These are phyloP conservation scores for Novumbra hubbsi DNA, from an alignment of 2,797 vertebrate genomes.

Conservation along the genomic window DNA sequence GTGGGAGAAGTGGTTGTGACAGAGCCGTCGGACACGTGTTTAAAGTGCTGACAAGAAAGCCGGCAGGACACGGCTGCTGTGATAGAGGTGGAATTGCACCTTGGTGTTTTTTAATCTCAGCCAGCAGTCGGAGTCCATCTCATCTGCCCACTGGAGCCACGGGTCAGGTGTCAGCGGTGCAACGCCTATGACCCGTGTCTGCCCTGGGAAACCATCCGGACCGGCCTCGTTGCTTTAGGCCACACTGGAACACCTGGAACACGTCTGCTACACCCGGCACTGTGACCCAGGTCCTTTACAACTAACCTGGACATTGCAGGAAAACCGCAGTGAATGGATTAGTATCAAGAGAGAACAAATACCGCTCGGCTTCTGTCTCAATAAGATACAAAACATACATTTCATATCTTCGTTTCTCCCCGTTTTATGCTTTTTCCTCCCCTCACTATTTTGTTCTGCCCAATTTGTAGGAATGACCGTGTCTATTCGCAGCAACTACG, in stretches of 20 bases:
- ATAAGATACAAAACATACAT: not conserved
- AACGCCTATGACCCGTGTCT: not conserved
- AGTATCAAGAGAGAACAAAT: not conserved
- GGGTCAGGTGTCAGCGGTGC: not conserved
- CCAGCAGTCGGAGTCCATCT: slow-evolving; percentile 36
- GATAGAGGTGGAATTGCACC: slow-evolving; percentile 32
- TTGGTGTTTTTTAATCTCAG: slow-evolving; percentile 48
- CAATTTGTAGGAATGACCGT: too few species aligned
- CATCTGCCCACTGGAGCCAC: slow-evolving; percentile 48
- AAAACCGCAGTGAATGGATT: too few species aligned
- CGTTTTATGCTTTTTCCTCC: too few species aligned
- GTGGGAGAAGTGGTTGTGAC: slow-evolving; percentile 20
- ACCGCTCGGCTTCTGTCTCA: not conserved
- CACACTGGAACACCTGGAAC: not conserved
- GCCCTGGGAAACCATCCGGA: not conserved
- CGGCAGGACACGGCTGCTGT: slow-evolving; percentile 33
- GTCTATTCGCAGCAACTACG: too few species aligned
- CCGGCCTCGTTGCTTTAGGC: not conserved
- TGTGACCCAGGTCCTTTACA: not conserved
- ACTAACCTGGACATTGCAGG: not conserved
- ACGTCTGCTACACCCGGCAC: not conserved
- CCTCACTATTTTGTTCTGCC: too few species aligned
- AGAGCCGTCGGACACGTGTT: slow-evolving; percentile 39
- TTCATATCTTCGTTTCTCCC: too few species aligned
- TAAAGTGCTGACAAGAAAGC: slow-evolving; percentile 50